These are phyloP conservation scores for Clarias laeviceps DNA, from an alignment of 2,797 vertebrate species.

Conservation along the genomic window DNA sequence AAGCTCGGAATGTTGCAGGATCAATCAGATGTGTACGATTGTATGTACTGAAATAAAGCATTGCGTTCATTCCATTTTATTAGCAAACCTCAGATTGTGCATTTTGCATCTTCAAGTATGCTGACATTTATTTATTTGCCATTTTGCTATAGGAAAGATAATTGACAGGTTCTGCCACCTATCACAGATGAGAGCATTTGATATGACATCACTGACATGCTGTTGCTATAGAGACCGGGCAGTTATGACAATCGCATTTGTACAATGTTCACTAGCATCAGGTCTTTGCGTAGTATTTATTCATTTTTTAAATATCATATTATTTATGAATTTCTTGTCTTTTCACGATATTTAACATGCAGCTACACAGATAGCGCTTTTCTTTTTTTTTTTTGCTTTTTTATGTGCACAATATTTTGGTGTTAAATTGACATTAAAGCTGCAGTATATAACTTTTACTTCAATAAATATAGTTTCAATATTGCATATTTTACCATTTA, in stretches of 20 bases:
- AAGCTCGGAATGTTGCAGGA: constrained; percentile 2
- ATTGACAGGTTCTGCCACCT: background rate
- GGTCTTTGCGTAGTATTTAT: constrained; percentile 64
- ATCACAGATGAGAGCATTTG: background rate
- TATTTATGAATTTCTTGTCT: constrained; percentile 56
- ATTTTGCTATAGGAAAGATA: background rate
- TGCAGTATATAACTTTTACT: constrained; percentile 17
- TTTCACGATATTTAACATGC: constrained; percentile 73
- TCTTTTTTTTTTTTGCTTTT: background rate
- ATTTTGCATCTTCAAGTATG: constrained; percentile 9
- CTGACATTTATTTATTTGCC: background rate
- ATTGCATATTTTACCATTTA: background rate
- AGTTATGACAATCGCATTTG: constrained; percentile 57
- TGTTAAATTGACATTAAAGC: constrained; percentile 57
- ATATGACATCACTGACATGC: constrained; percentile 49
- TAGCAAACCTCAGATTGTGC: background rate
- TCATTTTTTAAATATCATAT: background rate
- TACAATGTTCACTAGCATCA: constrained; percentile 75
- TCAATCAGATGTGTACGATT: background rate
- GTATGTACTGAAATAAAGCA: background rate
- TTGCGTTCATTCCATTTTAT: background rate
- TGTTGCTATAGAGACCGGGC: constrained; percentile 37
- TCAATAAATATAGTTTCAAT: background rate
- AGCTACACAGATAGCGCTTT: constrained; percentile 63
- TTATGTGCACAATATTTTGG: constrained; percentile 55